Base-by-base conservation (phyloP, 2,888 invertebrate genomes). In the Mythimna vitellina region DNA sequence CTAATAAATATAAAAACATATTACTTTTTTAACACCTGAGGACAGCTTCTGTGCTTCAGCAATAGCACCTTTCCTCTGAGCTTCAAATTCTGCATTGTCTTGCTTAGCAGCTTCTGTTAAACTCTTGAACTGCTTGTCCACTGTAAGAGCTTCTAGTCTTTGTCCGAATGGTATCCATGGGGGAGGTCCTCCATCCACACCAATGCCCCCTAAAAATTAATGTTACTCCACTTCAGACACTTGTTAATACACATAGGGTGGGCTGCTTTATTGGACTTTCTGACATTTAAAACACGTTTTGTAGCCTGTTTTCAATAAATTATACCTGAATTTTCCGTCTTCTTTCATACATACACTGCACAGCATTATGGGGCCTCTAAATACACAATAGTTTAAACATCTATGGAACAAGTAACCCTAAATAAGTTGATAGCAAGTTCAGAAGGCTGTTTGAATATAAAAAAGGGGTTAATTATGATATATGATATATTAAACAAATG, bases 151-250 rank as follows among this genome's bases (percentile, higher is more conserved):
- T 85, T 97, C 96, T 69, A 98, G 96, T 88, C 97, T 97, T 87
- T 98, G 97, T 0, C 99, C 99, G 95, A 99, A 99, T 51, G 99
- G 98, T 85, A 99, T 98, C 98, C 99, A 99, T 54, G 98, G 97
- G 57, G 98, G 99, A 3, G 99, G 98, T 0, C 98, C 98, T 78
- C 98, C 98, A 85, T 98, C 97, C 70, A 96, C 97, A 10, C 97
- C 97, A 69, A 96, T 95, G 51, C 97, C 96, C 65, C 97, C 96
- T 95, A 90, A 9, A 80, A 57, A 62, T 35, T 20, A 65, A 68
- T n/a, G 5, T 29, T 38, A 25, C 60, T 49, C 8, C 32, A 53
- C 49, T 29, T 51, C 5, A 56, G 14, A 42, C 4, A 29, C n/a
- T 29, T 35, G n/a, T 10, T 29, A 22, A 20, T 70, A 38, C n/a